Evolutionary conservation across 2,888 invertebrate genomes (phyloP).

Genomic region (Macrosoma leucophasiata): DNA sequence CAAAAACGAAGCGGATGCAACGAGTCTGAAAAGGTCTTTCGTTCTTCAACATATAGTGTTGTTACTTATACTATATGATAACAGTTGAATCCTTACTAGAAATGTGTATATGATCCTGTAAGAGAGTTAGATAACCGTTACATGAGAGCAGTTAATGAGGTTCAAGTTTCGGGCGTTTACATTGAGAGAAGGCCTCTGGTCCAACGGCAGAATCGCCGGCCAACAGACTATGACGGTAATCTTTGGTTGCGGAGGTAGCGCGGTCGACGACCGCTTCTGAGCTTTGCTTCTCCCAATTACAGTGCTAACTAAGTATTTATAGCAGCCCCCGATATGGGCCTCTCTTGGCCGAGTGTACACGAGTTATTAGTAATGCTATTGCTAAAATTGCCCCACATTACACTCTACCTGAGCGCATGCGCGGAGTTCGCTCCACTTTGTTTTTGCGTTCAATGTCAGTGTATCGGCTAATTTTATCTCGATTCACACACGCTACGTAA

Average conservation of each 20-base stretch:
- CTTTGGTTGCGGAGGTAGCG: conserved; percentile 38
- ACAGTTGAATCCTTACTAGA: too few relatives aligned
- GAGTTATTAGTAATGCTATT: not conserved
- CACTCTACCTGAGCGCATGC: conserved; percentile 56
- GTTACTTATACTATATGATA: too few relatives aligned
- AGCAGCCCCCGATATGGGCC: conserved; percentile 43
- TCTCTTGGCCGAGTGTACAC: conserved; percentile 30
- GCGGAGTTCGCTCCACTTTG: conserved; percentile 63
- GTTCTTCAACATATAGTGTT: too few relatives aligned
- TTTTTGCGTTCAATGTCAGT: conserved; percentile 75
- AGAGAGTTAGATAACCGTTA: too few relatives aligned
- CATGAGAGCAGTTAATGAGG: too few relatives aligned
- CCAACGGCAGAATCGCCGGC: too few relatives aligned
- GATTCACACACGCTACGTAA: conserved; percentile 60
- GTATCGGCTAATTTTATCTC: conserved; percentile 73
- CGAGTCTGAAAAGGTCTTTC: too few relatives aligned
- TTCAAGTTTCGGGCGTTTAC: too few relatives aligned
- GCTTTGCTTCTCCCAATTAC: conserved; percentile 48
- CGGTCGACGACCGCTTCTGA: conserved; percentile 58
- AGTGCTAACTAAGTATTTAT: conserved; percentile 31
- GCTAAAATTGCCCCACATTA: conserved; percentile 40
- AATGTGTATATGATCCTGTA: too few relatives aligned
- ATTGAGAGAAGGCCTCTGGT: too few relatives aligned
- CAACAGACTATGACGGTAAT: conserved; percentile 45
- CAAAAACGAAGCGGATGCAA: too few relatives aligned